Base-by-base conservation (phyloP, 2,888 invertebrate genomes). In the Polia nebulosa region DNA sequence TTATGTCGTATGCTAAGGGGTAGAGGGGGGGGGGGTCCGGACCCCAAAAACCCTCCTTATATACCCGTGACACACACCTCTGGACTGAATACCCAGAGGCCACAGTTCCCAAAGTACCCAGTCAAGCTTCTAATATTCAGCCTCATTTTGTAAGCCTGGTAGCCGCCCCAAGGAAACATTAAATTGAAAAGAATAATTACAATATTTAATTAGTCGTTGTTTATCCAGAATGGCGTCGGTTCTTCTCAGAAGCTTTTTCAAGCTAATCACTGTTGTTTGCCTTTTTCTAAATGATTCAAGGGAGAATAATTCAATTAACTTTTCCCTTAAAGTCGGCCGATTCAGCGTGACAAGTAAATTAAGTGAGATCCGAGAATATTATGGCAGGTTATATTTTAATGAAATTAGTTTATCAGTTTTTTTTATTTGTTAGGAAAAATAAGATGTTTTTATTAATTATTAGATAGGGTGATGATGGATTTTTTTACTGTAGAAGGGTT, bases 221-320 rank as follows among this genome's bases (percentile, higher is more conserved):
- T 49, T 67, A 51, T 56, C 34, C 44, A 58, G 41, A 44, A 52
- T 9, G 29, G 58, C 49, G 49, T 32, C 44, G 41, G 78, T 34
- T 52, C 39, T 34, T 60, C 63, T 27, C 17, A 56, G 57, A 61
- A 58, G 39, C 29, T 69, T 52, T 68, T 41, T 39, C 6, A 25
- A 62, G 32, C 49, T 65, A 70, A 57, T 71, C 62, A 65, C 55
- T 45, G 59, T 55, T 70, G 62, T 68, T 78, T 75, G 59, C 67
- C 59, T 75, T 71, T 63, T 70, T 62, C 7, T 61, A 61, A 75
- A 60, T 39, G 47, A 67, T 64, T 68, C 52, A 39, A 58, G 47
- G 56, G 55, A 61, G 51, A 51, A 66, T 74, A 74, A 81, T 63
- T 71, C 52, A 75, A 80, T 80, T 79, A 82, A 49, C 49, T 68